Base-by-base conservation (phyloP, 2,888 invertebrate genomes). In the Drosophila nr. perissopoda region DNA sequence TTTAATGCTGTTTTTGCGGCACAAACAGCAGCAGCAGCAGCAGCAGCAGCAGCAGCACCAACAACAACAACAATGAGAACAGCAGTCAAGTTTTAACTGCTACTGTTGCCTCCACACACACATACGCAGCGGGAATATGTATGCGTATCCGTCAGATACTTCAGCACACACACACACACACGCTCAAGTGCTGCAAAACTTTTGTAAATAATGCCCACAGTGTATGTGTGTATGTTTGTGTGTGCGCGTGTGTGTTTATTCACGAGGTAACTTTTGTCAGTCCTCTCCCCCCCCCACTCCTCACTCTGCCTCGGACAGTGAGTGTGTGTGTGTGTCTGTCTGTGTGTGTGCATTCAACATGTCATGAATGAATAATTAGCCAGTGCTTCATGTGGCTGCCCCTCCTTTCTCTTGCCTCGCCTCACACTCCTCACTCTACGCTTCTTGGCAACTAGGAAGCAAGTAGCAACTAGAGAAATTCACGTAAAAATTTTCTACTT, bases 311-410 rank as follows among this genome's bases (percentile, higher is more conserved):
- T 45, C 25, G 45, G 45, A 21, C 45, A 45, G 18, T 49, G 49
- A 27, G 27, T 4, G 8, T 48, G 25, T 45, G 45, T 25, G 25
- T 48, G 48, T 27, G 25, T 8, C 25, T 48, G 4, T 48, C 4
- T 18, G 16, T 18, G 49, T 49, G 49, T 49, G 49, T 27, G 49
- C 87, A 87, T 88, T 88, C 87, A 88, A 87, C 87, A 88, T 88
- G 87, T 87, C 87, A 87, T 88, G 87, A 88, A 88, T 88, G 87
- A 88, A 87, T 89, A 88, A 88, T 88, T 88, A 88, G 87, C 83
- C 86, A 82, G 76, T 52, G 80, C 75, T 78, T 69, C 82, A 58
- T 75, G 65, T 63, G 76, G 48, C 58, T 69, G 38, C 57, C 69
- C 69, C 75, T 38, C 42, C 7, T 16, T 4, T 8, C 21, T 45